Evolutionary conservation across 1,140 invertebrate genomes (phyloP), one percentile per base, ranked within the genome.

Genomic region (Chrysomallon squamiferum): DNA sequence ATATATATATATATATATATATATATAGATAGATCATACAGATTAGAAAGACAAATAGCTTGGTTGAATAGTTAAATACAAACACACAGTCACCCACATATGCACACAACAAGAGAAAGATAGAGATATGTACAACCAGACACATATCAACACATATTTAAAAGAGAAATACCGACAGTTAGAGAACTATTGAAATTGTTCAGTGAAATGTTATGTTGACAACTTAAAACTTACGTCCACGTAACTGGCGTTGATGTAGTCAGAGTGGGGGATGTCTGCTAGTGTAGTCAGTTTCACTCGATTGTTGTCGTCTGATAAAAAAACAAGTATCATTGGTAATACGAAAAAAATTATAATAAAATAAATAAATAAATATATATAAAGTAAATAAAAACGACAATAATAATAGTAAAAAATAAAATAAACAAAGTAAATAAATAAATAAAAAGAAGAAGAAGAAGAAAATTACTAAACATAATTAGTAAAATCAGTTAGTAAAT

Each of bases 201-300:
- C 20, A 35, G 1, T 5, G 58, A 20, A 22, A 4, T 30, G 1
- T 9, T 13, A 58, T 27, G 13, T 4, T 11, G 22, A n/a, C 7
- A 22, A 27, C n/a, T 29, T 1, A n/a, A 9, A 57, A 67, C 62
- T 69, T 65, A 65, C 70, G 45, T 62, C 59, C 5, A 72, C 68
- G 47, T 61, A 72, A 43, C n/a, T 62, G 20, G 70, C 70, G 43
- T 72, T 72, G 41, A 72, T 68, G 59, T 65, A 72, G 43, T 68
- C 66, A 0, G 62, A 61, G 15, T 65, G 38, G 1, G 1, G 25
- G 2, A 33, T 52, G 18, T 57, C 27, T 30, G 11, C 18, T 30
- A 49, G 35, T 32, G 45, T 29, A 0, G 35, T 35, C 30, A 72
- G 32, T 6, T 52, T n/a, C 27, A 72, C 70, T 13, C 66, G 57